Evolutionary conservation across 2,113 vertebrate species (phyloP).

Genomic region (Bos indicus): DNA sequence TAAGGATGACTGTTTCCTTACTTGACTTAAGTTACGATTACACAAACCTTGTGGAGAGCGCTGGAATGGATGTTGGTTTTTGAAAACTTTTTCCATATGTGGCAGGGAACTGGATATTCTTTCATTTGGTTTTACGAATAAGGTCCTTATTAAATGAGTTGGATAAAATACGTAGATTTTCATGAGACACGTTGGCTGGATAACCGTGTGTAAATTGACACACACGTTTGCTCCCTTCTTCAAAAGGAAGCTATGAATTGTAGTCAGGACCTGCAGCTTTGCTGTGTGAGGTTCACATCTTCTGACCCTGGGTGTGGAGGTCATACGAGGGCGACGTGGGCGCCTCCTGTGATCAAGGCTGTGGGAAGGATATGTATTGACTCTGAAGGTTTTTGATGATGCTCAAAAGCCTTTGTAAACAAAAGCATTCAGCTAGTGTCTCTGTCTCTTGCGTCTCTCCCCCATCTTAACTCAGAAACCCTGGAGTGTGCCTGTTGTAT

Average conservation of each 20-base stretch:
- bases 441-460: background rate
- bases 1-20: slow-evolving; percentile 21
- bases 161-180: slow-evolving; percentile 15
- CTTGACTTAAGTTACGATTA: slow-evolving; percentile 14
- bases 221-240: background rate
- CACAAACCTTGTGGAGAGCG: background rate
- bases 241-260: background rate
- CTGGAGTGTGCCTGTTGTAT: background rate
- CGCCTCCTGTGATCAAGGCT: background rate
- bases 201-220: background rate
- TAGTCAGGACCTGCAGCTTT: background rate
- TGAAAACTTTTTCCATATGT: slow-evolving; percentile 36
- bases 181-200: background rate
- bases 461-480: background rate
- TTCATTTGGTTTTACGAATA: slow-evolving; percentile 36
- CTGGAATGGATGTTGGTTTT: background rate
- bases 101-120: background rate
- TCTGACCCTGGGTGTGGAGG: background rate
- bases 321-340: background rate
- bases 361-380: background rate
- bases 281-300: background rate
- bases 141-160: background rate
- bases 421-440: background rate
- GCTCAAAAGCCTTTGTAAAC: background rate
- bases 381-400: background rate